phyloP scores from a whole-genome alignment of 2,888 invertebrate species.

The Amphipyra berbera region DNA sequence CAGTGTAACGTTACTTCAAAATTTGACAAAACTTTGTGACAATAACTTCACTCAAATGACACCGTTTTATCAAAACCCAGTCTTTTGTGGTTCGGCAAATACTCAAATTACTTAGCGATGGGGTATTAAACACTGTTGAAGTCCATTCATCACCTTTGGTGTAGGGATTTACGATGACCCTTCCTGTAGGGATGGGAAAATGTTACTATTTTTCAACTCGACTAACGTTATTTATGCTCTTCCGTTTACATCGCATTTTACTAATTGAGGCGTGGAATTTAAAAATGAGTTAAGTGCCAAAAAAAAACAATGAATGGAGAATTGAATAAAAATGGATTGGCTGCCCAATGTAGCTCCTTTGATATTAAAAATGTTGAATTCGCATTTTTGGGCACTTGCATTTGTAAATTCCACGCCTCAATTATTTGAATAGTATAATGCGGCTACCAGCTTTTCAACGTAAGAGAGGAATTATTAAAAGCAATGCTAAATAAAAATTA shows the following conservation, averaged over 20 bases:
- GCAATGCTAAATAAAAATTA: background rate
- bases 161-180: slow-evolving; percentile 24
- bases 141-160: slow-evolving; percentile 53
- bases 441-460: no score
- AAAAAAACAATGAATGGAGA: no score
- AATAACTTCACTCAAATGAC: slow-evolving; percentile 51
- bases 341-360: no score
- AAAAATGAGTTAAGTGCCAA: no score
- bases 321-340: no score
- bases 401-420: no score
- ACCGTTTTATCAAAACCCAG: slow-evolving; percentile 35
- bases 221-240: background rate
- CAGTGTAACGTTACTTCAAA: slow-evolving; percentile 26
- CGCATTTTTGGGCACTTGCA: no score
- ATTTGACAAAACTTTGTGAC: slow-evolving; percentile 47
- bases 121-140: slow-evolving; percentile 68
- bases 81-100: slow-evolving; percentile 52
- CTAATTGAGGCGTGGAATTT: no score
- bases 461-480: no score
- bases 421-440: no score
- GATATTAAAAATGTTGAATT: no score
- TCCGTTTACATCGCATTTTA: no score
- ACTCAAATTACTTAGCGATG: slow-evolving; percentile 75
- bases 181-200: slow-evolving; percentile 41
- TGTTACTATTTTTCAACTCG: slow-evolving; percentile 1